Conservation (phyloP, 2,113 vertebrate genomes). For the Marmota monax region DNA sequence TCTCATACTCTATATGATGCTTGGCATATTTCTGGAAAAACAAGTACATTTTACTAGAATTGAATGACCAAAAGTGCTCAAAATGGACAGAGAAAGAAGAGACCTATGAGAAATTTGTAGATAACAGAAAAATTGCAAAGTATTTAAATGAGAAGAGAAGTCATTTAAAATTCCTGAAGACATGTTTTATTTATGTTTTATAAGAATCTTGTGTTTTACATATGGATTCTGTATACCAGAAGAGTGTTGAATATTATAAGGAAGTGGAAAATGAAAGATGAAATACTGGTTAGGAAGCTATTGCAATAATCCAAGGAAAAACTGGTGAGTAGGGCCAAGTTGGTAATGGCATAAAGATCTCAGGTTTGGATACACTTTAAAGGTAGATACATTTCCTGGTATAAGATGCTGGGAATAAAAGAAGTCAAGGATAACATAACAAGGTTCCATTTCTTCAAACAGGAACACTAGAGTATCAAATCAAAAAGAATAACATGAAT, state of each 20-base stretch:
- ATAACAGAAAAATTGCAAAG: not conserved
- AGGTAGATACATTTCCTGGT: not conserved
- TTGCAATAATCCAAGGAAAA: slow-evolving; percentile 22
- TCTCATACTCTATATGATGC: not conserved
- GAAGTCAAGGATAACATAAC: not conserved
- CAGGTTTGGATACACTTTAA: slow-evolving; percentile 5
- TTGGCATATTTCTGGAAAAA: not conserved
- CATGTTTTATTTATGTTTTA: not conserved
- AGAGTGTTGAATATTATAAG: slow-evolving; percentile 14
- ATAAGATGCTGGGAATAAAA: not conserved
- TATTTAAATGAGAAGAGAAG: slow-evolving; percentile 17
- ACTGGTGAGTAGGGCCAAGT: not conserved
- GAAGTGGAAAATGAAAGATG: not conserved
- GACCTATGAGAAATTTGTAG: not conserved
- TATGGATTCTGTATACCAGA: not conserved
- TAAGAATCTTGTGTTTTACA: slow-evolving; percentile 12
- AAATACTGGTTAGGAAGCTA: not conserved
- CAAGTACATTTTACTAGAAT: not conserved
- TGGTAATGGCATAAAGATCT: not conserved
- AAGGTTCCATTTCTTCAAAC: not conserved
- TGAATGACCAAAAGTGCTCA: not conserved
- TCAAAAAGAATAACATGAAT: not conserved
- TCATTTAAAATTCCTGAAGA: not conserved
- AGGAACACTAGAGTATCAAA: not conserved
- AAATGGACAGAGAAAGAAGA: not conserved